phyloP scores from a whole-genome alignment of 1,140 invertebrate species.

The Paracyclopina nana region DNA sequence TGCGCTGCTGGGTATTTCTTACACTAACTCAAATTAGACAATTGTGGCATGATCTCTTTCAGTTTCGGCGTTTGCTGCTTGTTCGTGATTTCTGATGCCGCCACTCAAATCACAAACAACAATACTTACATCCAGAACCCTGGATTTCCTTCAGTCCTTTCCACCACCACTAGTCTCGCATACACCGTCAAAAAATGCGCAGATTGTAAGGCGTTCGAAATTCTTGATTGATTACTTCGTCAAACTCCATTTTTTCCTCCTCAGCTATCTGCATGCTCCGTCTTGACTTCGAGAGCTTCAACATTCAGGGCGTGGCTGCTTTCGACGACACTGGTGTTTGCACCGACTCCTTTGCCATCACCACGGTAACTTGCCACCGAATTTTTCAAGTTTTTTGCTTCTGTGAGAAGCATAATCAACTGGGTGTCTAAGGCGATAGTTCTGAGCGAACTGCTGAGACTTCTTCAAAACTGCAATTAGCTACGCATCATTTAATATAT shows the following conservation, averaged over 20 bases:
- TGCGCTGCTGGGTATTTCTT: too few relatives aligned
- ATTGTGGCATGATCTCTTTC: not conserved
- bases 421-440: not conserved
- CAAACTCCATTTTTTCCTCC: not conserved
- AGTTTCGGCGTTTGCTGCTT: not conserved
- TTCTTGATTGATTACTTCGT: too few relatives aligned
- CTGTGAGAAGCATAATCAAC: not conserved
- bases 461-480: not conserved
- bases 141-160: not conserved
- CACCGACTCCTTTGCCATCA: not conserved
- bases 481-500: not conserved
- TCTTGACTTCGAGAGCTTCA: slow-evolving; percentile 8
- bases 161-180: not conserved
- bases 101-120: not conserved
- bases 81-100: not conserved
- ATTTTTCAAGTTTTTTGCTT: not conserved
- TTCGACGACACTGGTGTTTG: not conserved
- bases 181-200: not conserved
- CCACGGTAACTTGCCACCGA: not conserved
- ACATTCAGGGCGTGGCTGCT: not conserved
- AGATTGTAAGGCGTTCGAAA: not conserved
- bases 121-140: not conserved
- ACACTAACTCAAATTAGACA: not conserved
- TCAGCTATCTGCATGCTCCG: slow-evolving; percentile 1
- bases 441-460: not conserved